Evolutionary conservation across 2,888 invertebrate genomes (phyloP).

Genomic region (Homarus gammarus): DNA sequence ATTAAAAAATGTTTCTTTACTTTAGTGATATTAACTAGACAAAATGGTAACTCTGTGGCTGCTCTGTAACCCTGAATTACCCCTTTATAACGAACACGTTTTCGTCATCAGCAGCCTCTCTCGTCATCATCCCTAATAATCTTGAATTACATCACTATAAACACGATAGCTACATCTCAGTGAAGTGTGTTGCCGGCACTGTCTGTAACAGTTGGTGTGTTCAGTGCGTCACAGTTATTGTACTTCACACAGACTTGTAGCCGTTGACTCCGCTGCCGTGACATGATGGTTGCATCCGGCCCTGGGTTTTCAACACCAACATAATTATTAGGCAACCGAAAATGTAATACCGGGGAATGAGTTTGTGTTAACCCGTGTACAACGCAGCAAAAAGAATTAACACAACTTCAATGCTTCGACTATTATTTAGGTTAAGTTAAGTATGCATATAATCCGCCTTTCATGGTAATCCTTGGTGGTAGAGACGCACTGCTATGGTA

Average conservation of each 20-base stretch:
- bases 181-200: background rate
- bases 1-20: no score
- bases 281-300: background rate
- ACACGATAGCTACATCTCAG: background rate
- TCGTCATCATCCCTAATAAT: background rate
- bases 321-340: no score
- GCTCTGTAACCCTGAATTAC: no score
- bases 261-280: background rate
- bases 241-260: background rate
- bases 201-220: background rate
- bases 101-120: background rate
- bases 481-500: background rate
- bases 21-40: no score
- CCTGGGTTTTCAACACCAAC: background rate
- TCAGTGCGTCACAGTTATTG: background rate
- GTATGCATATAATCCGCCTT: no score
- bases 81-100: background rate
- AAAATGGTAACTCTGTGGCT: no score
- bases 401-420: no score
- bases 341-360: no score
- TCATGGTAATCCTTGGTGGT: background rate
- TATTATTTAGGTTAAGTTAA: no score
- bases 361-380: no score
- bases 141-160: background rate
- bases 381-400: no score